These are phyloP conservation scores for Trichopoda pennipes DNA, from an alignment of 2,888 invertebrate genomes.

Conservation along the genomic window DNA sequence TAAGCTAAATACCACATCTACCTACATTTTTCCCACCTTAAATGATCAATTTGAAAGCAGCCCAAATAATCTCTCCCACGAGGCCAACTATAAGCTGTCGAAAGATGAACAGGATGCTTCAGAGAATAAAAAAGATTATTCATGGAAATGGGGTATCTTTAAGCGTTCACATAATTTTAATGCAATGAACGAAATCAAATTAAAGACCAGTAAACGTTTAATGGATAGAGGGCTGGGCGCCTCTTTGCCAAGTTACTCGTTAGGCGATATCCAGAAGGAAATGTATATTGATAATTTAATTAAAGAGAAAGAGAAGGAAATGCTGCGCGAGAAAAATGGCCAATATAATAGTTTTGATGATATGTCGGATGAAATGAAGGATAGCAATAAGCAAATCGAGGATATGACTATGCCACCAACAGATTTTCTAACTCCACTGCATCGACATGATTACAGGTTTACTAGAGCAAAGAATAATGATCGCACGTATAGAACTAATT, in stretches of 20 bases:
- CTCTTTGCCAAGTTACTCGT: slow-evolving; percentile 76
- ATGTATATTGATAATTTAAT: slow-evolving; percentile 70
- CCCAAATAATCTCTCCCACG: slow-evolving; percentile 78
- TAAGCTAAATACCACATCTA: background rate
- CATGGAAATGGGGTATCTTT: slow-evolving; percentile 31
- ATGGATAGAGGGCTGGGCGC: slow-evolving; percentile 77
- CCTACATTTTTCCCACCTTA: slow-evolving; percentile 14
- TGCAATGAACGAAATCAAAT: slow-evolving; percentile 77
- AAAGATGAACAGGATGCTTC: slow-evolving; percentile 79
- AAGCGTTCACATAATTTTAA: slow-evolving; percentile 72
- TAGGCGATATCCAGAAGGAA: slow-evolving; percentile 69
- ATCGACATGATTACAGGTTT: slow-evolving; percentile 9
- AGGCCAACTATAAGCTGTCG: slow-evolving; percentile 80
- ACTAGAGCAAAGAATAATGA: slow-evolving; percentile 28
- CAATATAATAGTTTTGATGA: slow-evolving; percentile 9
- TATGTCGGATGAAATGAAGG: background rate
- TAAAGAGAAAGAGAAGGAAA: slow-evolving; percentile 61
- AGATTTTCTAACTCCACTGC: background rate
- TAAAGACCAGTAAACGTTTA: slow-evolving; percentile 78
- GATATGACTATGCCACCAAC: background rate
- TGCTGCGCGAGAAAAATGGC: background rate
- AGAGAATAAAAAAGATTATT: slow-evolving; percentile 67
- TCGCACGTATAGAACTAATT: background rate
- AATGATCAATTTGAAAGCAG: slow-evolving; percentile 72
- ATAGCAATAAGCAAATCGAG: background rate